These are phyloP conservation scores for Leptodactylus fuscus DNA, from an alignment of 2,113 vertebrate species.

Conservation along the genomic window DNA sequence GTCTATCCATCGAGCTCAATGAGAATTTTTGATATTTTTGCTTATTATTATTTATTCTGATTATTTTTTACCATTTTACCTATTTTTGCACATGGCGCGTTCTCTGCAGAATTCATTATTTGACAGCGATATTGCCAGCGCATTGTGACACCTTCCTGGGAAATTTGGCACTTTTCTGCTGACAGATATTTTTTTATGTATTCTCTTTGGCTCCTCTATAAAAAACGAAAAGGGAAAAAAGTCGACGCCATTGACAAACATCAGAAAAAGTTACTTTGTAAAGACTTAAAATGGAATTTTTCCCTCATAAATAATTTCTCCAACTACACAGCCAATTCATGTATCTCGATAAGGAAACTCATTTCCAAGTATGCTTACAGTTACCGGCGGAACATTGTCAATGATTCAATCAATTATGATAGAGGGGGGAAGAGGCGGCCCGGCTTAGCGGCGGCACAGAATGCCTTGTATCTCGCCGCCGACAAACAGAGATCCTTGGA, in stretches of 20 bases:
- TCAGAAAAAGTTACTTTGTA: slow-evolving; percentile 55
- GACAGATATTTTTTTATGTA: slow-evolving; percentile 45
- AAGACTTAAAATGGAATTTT: slow-evolving; percentile 53
- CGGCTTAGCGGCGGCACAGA: not conserved
- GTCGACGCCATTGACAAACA: slow-evolving; percentile 46
- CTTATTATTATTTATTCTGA: too few relatives aligned
- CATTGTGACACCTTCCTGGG: not conserved
- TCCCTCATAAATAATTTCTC: slow-evolving; percentile 53
- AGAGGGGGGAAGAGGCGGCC: not conserved
- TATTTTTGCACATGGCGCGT: not conserved
- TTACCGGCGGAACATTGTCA: slow-evolving; percentile 40
- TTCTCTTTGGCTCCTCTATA: slow-evolving; percentile 21
- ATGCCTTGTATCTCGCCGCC: slow-evolving; percentile 8
- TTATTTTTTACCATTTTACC: not conserved
- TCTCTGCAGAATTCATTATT: not conserved
- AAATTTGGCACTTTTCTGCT: slow-evolving; percentile 35
- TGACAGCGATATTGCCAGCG: not conserved
- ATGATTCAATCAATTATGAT: slow-evolving; percentile 55
- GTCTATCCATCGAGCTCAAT: too few relatives aligned
- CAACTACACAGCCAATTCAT: slow-evolving; percentile 52
- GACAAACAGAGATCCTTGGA: slow-evolving; percentile 27
- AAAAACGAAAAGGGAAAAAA: slow-evolving; percentile 13
- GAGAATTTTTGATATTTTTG: too few relatives aligned
- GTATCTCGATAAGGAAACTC: slow-evolving; percentile 56
- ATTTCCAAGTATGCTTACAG: slow-evolving; percentile 46